Conservation (phyloP, 1,140 invertebrate genomes). For the Sycophila sp. region DNA sequence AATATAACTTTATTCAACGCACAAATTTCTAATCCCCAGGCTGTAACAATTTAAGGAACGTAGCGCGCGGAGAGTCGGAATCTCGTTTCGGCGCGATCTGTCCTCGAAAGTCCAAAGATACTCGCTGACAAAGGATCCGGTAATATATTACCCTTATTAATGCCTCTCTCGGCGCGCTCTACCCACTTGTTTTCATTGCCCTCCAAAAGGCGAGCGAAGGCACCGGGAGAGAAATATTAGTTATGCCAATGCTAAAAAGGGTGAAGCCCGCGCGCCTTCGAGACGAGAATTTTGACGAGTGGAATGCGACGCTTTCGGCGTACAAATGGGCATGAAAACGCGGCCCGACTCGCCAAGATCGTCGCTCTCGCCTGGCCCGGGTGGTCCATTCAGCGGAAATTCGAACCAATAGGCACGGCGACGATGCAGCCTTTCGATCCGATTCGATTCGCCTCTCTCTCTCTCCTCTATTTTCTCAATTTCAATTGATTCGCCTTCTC, state of each 20-base stretch:
- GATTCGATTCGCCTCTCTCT: constrained; percentile 15
- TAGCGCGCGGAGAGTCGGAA: background rate
- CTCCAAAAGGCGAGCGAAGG: background rate
- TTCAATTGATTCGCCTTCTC: constrained; percentile 20
- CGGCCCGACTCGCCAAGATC: constrained; percentile 31
- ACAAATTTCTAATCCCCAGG: constrained; percentile 8
- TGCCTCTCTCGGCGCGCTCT: constrained; percentile 17
- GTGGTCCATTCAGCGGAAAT: constrained; percentile 30
- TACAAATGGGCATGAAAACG: constrained; percentile 37
- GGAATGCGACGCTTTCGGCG: constrained; percentile 28
- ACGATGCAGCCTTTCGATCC: constrained; percentile 19
- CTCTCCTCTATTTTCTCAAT: constrained; percentile 6
- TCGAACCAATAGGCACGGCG: constrained; percentile 44
- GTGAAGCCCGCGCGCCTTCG: constrained; percentile 13
- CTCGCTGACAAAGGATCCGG: constrained; percentile 28
- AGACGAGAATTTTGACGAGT: constrained; percentile 42
- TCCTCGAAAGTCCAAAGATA: constrained; percentile 37
- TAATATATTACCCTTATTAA: constrained; percentile 40
- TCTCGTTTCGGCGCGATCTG: constrained; percentile 22
- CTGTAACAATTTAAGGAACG: background rate
- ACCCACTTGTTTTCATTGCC: constrained; percentile 32
- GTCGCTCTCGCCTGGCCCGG: constrained; percentile 32
- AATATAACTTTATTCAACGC: background rate
- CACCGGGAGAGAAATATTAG: constrained; percentile 37
- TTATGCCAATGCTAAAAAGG: constrained; percentile 41